Base-by-base conservation (phyloP, 2,113 vertebrate species). In the Eretmochelys imbricata region DNA sequence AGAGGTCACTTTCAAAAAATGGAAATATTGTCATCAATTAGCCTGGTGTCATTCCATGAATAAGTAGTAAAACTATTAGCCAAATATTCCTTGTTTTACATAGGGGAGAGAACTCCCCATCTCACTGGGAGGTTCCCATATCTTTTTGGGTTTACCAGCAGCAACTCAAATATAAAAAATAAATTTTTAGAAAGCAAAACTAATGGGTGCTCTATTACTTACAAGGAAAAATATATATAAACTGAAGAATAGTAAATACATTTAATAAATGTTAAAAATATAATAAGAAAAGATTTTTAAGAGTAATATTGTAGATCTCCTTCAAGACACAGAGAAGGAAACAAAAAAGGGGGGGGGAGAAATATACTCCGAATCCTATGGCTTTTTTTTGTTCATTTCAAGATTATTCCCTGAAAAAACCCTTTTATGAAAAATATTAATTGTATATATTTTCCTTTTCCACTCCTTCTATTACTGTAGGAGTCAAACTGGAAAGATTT, bases 151-250 rank as follows among this genome's bases (percentile, higher is more conserved):
- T 80, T 84, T 89, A 87, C 84, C 80, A 78, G 42, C 42, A 95
- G 75, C 81, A 88, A 87, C 91, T 92, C 94, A 89, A 90, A 82
- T 95, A 86, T 22, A 79, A 92, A 82, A 80, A 2, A 10, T 57
- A 96, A 92, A 82, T 7, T 31, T 87, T 54, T 95, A 97, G 95
- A 86, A 97, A 92, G 81, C 75, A 96, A 95, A 96, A 85, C 31
- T 90, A 94, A 97, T 84, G 81, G 81, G 69, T 97, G 82, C 29
- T 88, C 80, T 90, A 88, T 89, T 59, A 80, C 76, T 81, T 89
- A 62, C 59, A 84, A 78, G 75, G 59, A 96, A 97, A 94, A 31
- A 80, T 19, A 69, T 69, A 81, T 49, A 75, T 85, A 88, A 90
- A 91, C 25, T 90, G 3, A 38, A 89, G 86, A 89, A 92, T 8